These are phyloP conservation scores for Nematostella vectensis DNA, from an alignment of 92 coral and sea anemone species.

Conservation along the genomic window DNA sequence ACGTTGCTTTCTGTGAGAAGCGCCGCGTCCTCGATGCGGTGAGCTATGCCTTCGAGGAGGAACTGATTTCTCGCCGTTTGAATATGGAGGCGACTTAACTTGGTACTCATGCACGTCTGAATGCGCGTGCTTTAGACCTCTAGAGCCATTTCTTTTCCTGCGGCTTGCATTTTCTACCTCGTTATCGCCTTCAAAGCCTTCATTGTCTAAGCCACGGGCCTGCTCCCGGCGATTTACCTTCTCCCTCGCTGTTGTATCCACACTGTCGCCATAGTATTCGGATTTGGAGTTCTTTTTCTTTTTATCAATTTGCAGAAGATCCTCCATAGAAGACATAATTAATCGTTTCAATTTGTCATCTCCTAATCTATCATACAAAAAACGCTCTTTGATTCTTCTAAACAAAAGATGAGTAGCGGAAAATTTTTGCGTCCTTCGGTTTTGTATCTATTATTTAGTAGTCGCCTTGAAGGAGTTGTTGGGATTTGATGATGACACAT, in stretches of 20 bases:
- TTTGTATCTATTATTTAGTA: too few species aligned
- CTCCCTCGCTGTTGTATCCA: too few species aligned
- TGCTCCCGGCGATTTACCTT: too few species aligned
- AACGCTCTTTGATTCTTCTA: too few species aligned
- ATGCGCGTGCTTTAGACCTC: background rate
- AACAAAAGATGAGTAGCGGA: too few species aligned
- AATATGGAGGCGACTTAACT: background rate
- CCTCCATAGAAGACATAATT: background rate
- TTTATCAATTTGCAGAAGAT: background rate
- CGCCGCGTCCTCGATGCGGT: background rate
- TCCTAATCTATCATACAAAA: too few species aligned
- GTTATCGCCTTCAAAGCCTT: background rate
- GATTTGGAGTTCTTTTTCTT: too few species aligned
- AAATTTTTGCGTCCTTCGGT: too few species aligned
- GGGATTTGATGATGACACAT: too few species aligned
- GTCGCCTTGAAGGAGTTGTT: too few species aligned
- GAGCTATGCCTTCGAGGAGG: background rate
- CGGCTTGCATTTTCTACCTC: background rate
- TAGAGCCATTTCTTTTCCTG: background rate
- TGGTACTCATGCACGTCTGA: background rate
- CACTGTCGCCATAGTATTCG: too few species aligned
- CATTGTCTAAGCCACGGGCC: background rate
- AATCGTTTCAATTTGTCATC: background rate
- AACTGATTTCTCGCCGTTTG: background rate
- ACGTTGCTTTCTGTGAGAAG: constrained; percentile 2